These are phyloP conservation scores for Strix uralensis DNA, from an alignment of 2,113 vertebrate species.

Conservation along the genomic window DNA sequence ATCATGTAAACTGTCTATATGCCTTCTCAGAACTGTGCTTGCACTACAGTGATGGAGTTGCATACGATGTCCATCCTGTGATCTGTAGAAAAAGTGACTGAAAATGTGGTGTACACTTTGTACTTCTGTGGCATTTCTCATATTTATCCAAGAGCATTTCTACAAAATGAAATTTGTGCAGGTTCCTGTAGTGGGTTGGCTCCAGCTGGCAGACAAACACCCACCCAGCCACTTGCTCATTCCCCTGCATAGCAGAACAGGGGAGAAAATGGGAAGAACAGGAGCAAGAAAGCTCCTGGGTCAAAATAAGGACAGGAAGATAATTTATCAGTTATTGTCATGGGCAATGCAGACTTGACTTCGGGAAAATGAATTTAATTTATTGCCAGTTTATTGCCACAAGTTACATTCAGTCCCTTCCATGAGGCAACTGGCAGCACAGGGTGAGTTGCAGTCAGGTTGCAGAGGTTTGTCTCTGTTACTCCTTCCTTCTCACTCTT, in stretches of 20 bases:
- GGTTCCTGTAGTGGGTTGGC: neutral
- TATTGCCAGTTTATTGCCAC: neutral
- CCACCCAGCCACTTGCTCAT: neutral
- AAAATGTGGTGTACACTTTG: neutral
- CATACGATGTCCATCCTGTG: neutral
- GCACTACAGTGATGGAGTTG: neutral
- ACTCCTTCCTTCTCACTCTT: neutral
- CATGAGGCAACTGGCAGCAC: rapidly evolving
- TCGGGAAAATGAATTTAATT: neutral
- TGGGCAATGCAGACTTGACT: neutral
- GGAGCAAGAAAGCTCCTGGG: neutral
- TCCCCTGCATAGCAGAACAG: neutral
- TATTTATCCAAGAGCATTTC: neutral
- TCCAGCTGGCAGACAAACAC: neutral
- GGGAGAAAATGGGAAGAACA: neutral
- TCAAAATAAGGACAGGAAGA: neutral
- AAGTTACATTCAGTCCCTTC: neutral
- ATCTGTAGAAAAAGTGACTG: neutral
- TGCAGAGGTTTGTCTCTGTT: neutral
- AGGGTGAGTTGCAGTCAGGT: neutral
- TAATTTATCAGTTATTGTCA: neutral
- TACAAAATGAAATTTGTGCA: neutral
- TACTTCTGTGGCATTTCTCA: neutral
- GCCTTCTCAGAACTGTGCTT: neutral
- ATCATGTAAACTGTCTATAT: neutral